Evolutionary conservation across 2,797 vertebrate genomes (phyloP), one percentile per base, ranked within the genome.

Genomic region (Anabacerthia variegaticeps): DNA sequence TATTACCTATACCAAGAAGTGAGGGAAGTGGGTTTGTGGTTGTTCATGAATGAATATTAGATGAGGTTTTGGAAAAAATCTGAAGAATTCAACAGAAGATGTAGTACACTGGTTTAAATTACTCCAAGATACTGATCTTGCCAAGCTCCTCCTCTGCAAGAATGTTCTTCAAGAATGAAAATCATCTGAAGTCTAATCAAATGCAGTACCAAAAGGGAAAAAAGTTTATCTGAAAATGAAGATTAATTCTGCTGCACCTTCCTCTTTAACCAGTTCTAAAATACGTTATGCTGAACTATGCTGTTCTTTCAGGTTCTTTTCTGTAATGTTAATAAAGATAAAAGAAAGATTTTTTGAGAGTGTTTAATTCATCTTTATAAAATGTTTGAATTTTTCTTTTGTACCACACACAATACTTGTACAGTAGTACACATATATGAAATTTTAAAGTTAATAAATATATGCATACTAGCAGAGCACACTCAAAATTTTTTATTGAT

Each of bases 391-490:
- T 23, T 81, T 68, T 49, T 54, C 14, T n/a, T 92, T 74, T 63
- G 26, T 39, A 56, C 9, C 19, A 48, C 3, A 41, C 1, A 22
- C 7, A 39, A 1, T 30, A 48, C 27, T 34, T 72, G 23, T 13
- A 41, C 13, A 48, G 28, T 3, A 55, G 34, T 3, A 59, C 3
- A 14, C 1, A 0, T 12, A 43, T 6, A 10, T 37, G 20, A 37
- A n/a, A 8, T 27, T 55, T 51, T 14, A 2, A 65, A 54, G 15
- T 36, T 63, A 52, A 41, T 30, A 10, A 76, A 73, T 4, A 30
- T 1, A 55, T 0, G 0, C 1, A 1, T 24, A 39, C 62, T 39
- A 49, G 18, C 19, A 18, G 4, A 20, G 44, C 3, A 41, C 7
- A 18, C 7, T 49, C 7, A 13, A 54, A 3, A 0, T 0, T 41